Evolutionary conservation across 2,888 invertebrate genomes (phyloP), one percentile per base, ranked within the genome.

Genomic region (Nasonia oneida): DNA sequence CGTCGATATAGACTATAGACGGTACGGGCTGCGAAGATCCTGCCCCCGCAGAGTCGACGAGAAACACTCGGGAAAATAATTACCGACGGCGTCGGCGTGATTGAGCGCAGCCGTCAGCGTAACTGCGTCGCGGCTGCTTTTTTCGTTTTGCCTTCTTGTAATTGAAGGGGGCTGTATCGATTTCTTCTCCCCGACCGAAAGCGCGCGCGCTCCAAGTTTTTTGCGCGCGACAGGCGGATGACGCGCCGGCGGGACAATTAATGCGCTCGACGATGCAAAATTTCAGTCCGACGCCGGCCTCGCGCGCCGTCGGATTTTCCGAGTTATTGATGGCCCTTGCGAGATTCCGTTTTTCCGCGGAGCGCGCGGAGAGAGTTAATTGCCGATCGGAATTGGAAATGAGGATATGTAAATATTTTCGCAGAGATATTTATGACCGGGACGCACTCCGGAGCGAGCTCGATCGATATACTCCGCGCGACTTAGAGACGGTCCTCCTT

Each of bases 401-500:
- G n/a, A 64, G n/a, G 29, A 29, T 23, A 64, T 23, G 64, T 12
- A 64, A 8, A 29, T 75, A 23, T 39, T 71, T 75, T 53, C 29
- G 3, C 15, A 14, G 12, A 47, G 47, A 47, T 47, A 47, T 76
- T 57, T 76, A 14, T 37, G 29, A 5, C n/a, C 47, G 10, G 2
- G 47, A 47, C 10, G 47, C 47, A 37, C 37, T 23, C 23, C 23
- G 23, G 23, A 23, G 23, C 23, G 23, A 23, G 23, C 23, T 23
- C 23, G 23, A 23, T 23, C 81, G 57, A 81, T 61, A n/a, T 74
- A 33, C 23, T 8, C 39, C 23, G 23, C 67, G 4, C 50, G 76
- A 76, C 82, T 76, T 39, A 29, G 73, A 73, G 15, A 8, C 75
- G 76, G 50, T 67, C 64, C 37, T 76, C 53, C 18, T 82, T 75